Percentiles rank a stretch among this genome's conserved stretches.
phyloP scores from a whole-genome alignment of 2,797 vertebrate species.

The Acanthurus leucopareius region DNA sequence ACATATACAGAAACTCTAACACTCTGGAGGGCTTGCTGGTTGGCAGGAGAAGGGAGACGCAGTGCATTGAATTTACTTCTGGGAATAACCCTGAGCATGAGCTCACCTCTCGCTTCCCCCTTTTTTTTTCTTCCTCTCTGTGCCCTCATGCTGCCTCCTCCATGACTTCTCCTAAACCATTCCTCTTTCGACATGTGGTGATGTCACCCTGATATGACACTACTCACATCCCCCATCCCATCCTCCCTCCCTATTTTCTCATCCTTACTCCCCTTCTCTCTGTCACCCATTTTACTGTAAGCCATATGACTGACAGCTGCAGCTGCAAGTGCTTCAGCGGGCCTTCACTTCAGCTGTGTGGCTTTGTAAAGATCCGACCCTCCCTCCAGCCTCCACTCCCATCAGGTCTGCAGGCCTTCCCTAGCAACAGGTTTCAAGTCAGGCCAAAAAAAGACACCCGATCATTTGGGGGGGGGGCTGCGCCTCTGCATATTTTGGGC shows the following conservation, averaged over 20 bases:
- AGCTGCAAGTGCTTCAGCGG: constrained; percentile 80
- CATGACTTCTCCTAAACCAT: constrained; percentile 33
- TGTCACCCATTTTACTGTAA: constrained; percentile 81
- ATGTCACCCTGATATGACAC: constrained; percentile 77
- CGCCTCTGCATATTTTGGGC: constrained; percentile 52
- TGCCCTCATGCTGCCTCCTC: constrained; percentile 31
- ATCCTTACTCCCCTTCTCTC: constrained; percentile 63
- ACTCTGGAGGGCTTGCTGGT: constrained; percentile 10
- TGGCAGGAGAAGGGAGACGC: constrained; percentile 13
- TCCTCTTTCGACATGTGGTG: constrained; percentile 56
- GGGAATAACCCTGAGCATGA: constrained; percentile 49
- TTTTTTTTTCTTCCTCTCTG: constrained; percentile 14
- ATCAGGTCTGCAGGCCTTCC: constrained; percentile 65
- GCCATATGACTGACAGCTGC: constrained; percentile 85
- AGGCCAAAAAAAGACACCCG: constrained; percentile 86
- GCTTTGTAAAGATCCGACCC: constrained; percentile 84
- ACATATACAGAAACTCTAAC: constrained; percentile 20
- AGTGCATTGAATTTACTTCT: constrained; percentile 42
- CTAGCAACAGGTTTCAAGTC: constrained; percentile 87
- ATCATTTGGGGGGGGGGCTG: constrained; percentile 68
- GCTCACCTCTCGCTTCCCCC: constrained; percentile 28
- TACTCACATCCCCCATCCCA: constrained; percentile 33
- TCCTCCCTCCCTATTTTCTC: constrained; percentile 58
- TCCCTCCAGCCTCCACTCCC: constrained; percentile 75
- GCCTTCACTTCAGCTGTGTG: constrained; percentile 85